Percentiles rank a stretch among this genome's conserved stretches.
These are phyloP conservation scores for Apogon hyalosoma DNA, from an alignment of 2,797 vertebrate species.

Conservation along the genomic window DNA sequence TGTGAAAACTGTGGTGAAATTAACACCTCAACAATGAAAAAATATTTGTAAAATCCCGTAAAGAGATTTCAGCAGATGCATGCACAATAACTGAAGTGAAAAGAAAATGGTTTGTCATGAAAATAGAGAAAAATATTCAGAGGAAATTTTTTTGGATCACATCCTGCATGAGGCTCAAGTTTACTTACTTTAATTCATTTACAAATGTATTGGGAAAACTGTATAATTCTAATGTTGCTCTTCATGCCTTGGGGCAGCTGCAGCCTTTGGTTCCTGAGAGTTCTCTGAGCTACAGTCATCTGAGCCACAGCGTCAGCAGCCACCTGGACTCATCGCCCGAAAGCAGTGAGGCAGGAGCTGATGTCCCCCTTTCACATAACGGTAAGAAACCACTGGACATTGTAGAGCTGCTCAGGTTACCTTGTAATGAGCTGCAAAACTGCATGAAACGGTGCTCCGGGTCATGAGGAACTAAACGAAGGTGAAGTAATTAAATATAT, in stretches of 20 bases:
- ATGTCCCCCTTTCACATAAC: conserved; percentile 77
- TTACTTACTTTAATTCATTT: too few relatives aligned
- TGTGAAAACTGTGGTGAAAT: too few relatives aligned
- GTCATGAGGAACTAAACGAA: background rate
- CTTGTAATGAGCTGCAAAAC: background rate
- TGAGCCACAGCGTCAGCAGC: conserved; percentile 87
- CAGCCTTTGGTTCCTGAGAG: conserved; percentile 79
- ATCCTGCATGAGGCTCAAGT: too few relatives aligned
- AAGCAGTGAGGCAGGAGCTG: conserved; percentile 86
- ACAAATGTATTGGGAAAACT: too few relatives aligned
- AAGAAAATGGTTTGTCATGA: too few relatives aligned
- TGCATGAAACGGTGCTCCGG: background rate
- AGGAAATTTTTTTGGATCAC: too few relatives aligned
- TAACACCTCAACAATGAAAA: too few relatives aligned
- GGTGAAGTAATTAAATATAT: background rate
- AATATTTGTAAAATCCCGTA: too few relatives aligned
- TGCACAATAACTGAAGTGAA: too few relatives aligned
- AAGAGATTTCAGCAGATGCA: too few relatives aligned
- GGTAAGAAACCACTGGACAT: conserved; percentile 70
- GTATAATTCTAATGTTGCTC: background rate
- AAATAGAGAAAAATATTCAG: too few relatives aligned
- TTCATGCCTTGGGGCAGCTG: conserved; percentile 63
- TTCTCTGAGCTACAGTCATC: conserved; percentile 79
- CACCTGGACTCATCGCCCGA: conserved; percentile 87
- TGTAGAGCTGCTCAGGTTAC: too few relatives aligned